A percentile compares a stretch with the other conserved stretches of the same genome.
These are phyloP conservation scores for Agonopterix arenella DNA, from an alignment of 2,888 invertebrate species.

Conservation along the genomic window DNA sequence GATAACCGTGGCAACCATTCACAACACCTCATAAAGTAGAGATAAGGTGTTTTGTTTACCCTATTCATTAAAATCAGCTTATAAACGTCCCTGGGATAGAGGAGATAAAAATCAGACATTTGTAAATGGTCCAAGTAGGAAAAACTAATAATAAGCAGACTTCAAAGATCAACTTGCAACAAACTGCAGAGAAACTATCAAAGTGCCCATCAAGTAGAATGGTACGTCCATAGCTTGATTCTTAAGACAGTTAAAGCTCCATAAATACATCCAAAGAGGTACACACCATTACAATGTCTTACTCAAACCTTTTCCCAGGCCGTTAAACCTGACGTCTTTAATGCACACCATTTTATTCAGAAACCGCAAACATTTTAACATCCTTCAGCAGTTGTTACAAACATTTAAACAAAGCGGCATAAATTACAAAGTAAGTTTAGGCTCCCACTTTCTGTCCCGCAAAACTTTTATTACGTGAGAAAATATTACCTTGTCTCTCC, in stretches of 20 bases:
- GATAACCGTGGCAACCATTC: no score
- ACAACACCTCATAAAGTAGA: no score
- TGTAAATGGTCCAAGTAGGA: no score
- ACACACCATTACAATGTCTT: slow-evolving; percentile 5
- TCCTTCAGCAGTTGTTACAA: slow-evolving; percentile 17
- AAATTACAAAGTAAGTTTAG: slow-evolving; percentile 43
- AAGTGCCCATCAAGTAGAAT: no score
- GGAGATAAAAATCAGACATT: no score
- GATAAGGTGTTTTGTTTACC: no score
- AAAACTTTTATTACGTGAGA: slow-evolving; percentile 39
- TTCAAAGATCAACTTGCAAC: no score
- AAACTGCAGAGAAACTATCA: no score
- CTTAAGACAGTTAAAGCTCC: not conserved
- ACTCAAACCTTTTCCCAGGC: slow-evolving; percentile 4
- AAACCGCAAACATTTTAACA: slow-evolving; percentile 10
- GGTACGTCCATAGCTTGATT: no score
- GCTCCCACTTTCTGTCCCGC: slow-evolving; percentile 19
- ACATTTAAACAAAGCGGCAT: slow-evolving; percentile 42
- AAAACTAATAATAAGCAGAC: no score
- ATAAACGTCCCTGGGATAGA: no score
- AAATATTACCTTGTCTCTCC: slow-evolving; percentile 16
- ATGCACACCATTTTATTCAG: slow-evolving; percentile 4
- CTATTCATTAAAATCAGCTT: no score
- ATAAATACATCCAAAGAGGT: not conserved
- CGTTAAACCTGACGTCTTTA: slow-evolving; percentile 6